A percentile compares a stretch with the other conserved stretches of the same genome.
These are phyloP conservation scores for Cynoglossus semilaevis DNA, from an alignment of 2,113 vertebrate species.

Conservation along the genomic window DNA sequence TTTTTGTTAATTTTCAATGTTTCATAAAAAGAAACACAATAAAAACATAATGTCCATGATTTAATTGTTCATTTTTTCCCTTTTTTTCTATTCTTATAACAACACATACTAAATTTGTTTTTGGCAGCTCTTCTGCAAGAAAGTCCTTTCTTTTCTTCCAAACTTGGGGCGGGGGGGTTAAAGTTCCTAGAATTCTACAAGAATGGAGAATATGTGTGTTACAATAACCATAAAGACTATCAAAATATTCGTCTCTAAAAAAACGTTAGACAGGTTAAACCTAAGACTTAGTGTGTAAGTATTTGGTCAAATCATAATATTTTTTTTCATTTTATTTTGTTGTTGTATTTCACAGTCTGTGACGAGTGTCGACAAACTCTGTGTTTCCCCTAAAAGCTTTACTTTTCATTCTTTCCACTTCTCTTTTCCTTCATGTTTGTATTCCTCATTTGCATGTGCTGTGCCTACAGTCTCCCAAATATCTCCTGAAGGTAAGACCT, in stretches of 20 bases:
- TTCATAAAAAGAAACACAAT: neutral
- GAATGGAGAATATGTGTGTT: too few relatives aligned
- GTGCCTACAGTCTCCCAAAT: slow-evolving; percentile 79
- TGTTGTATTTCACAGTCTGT: neutral
- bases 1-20: slow-evolving; percentile 8
- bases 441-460: slow-evolving; percentile 56
- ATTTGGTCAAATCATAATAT: slow-evolving; percentile 28
- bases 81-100: too few relatives aligned
- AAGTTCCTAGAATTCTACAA: too few relatives aligned
- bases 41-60: too few relatives aligned
- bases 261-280: neutral
- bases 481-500: slow-evolving; percentile 81
- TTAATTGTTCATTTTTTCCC: too few relatives aligned
- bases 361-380: neutral
- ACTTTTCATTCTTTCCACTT: slow-evolving; percentile 53
- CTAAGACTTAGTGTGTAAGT: too few relatives aligned
- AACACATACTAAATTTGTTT: too few relatives aligned
- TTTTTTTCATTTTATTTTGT: neutral
- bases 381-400: slow-evolving; percentile 33
- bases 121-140: too few relatives aligned
- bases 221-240: too few relatives aligned
- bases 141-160: too few relatives aligned
- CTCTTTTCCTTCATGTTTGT: slow-evolving; percentile 59
- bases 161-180: too few relatives aligned
- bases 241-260: too few relatives aligned